Percentiles rank a stretch among this genome's conserved stretches.
Evolutionary conservation across 1,140 invertebrate genomes (phyloP).

Genomic region (Planococcus citri): DNA sequence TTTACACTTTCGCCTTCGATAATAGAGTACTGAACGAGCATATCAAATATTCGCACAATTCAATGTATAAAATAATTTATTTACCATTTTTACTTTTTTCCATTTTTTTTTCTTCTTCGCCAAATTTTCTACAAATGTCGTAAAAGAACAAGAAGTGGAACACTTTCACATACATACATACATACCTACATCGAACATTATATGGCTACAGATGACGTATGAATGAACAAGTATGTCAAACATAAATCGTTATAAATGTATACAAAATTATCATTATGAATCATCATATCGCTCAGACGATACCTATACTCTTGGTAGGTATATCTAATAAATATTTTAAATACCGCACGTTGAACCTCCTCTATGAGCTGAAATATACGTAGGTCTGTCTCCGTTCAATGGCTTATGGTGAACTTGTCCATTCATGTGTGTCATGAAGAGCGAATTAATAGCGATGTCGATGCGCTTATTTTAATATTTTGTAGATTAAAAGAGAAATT

Average conservation of each 20-base stretch:
- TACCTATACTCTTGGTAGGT: not conserved
- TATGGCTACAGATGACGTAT: constrained; percentile 5
- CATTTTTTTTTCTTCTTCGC: no score
- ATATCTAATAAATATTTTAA: constrained; percentile 1
- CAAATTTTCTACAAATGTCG: constrained; percentile 7
- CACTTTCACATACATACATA: constrained; percentile 13
- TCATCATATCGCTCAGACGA: not conserved
- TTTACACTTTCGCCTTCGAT: not conserved
- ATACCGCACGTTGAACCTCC: not conserved
- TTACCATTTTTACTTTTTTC: constrained; percentile 5
- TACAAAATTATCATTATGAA: constrained; percentile 8
- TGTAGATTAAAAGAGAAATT: not conserved
- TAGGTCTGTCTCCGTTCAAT: not conserved
- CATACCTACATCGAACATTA: not conserved
- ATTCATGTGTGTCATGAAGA: not conserved
- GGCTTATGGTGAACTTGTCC: not conserved
- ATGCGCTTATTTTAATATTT: not conserved
- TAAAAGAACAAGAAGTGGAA: not conserved
- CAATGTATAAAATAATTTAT: not conserved
- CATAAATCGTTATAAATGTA: constrained; percentile 5
- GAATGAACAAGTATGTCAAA: constrained; percentile 15
- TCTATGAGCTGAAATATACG: not conserved
- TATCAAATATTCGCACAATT: not conserved
- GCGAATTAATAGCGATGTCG: not conserved
- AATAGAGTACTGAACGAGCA: not conserved